Percentiles rank a stretch among this genome's conserved stretches.
These are phyloP conservation scores for Apodemia hepburni DNA, from an alignment of 2,888 invertebrate species.

Conservation along the genomic window DNA sequence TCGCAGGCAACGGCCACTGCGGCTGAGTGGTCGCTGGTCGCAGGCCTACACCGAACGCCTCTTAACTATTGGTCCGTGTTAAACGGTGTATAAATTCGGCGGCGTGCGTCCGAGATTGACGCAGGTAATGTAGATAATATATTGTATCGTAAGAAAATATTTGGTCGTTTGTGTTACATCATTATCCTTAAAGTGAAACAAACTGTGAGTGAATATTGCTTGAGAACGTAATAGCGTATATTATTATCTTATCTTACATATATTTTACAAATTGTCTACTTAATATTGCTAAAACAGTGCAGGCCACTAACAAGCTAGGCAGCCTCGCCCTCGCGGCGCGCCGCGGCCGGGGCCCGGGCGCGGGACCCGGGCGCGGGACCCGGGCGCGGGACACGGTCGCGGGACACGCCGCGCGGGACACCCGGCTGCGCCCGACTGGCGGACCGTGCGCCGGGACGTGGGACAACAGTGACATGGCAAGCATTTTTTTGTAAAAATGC, in stretches of 20 bases:
- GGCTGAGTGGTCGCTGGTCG: too few species aligned
- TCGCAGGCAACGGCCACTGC: too few species aligned
- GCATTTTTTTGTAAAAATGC: too few species aligned
- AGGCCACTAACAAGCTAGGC: constrained; percentile 19
- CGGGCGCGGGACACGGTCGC: too few species aligned
- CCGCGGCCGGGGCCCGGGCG: neutral
- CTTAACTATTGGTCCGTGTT: constrained; percentile 6
- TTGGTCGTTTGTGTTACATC: constrained; percentile 45
- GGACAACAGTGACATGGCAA: too few species aligned
- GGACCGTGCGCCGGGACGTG: too few species aligned
- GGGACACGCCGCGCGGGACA: neutral
- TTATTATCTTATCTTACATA: constrained; percentile 34
- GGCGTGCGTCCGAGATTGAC: constrained; percentile 22
- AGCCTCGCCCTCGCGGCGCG: constrained; percentile 13
- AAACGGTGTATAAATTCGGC: constrained; percentile 2
- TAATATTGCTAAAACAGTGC: constrained; percentile 31
- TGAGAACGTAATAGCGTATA: constrained; percentile 36
- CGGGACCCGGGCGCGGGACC: too few species aligned
- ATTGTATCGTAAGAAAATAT: constrained; percentile 42
- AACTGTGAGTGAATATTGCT: constrained; percentile 39
- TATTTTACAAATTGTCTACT: constrained; percentile 37
- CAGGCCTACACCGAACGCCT: neutral
- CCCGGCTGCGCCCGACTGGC: too few species aligned
- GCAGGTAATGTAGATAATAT: constrained; percentile 21
- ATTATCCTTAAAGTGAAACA: constrained; percentile 29